These are phyloP conservation scores for Caenorhabditis sp. DNA, from an alignment of 2,888 invertebrate genomes.

Conservation along the genomic window DNA sequence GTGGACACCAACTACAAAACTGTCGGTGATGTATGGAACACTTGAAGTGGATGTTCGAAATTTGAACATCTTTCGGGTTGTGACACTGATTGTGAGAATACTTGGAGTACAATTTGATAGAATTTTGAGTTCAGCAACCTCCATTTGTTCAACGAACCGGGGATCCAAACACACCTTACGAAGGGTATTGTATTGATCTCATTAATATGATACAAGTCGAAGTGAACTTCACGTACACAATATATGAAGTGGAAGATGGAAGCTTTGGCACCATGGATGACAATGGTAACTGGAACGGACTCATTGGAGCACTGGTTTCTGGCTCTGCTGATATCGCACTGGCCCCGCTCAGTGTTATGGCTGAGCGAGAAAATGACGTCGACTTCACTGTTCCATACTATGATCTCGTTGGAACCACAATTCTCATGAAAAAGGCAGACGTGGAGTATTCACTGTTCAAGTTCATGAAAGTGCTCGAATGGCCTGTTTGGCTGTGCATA, in stretches of 20 bases:
- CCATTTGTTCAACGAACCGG: conserved; percentile 81
- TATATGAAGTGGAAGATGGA: conserved; percentile 86
- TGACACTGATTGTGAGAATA: conserved; percentile 71
- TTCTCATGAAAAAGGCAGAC: conserved; percentile 92
- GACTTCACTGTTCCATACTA: conserved; percentile 98
- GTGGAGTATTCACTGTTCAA: conserved; percentile 94
- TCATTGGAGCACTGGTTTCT: conserved; percentile 83
- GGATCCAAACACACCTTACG: conserved; percentile 62
- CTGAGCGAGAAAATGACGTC: conserved; percentile 94
- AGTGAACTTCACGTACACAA: conserved; percentile 91
- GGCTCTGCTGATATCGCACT: conserved; percentile 90
- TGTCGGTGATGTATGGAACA: conserved; percentile 69
- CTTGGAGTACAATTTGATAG: not conserved
- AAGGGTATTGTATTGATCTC: conserved; percentile 94
- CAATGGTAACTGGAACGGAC: conserved; percentile 87
- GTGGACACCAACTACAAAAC: conserved; percentile 72
- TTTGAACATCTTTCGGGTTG: conserved; percentile 73
- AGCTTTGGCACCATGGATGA: conserved; percentile 92
- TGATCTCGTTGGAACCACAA: conserved; percentile 96
- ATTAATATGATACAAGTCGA: conserved; percentile 89
- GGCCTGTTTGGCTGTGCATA: conserved; percentile 96
- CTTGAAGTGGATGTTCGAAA: conserved; percentile 71
- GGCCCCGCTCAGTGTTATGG: conserved; percentile 95
- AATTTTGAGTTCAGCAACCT: conserved; percentile 80
- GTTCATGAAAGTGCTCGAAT: conserved; percentile 91